Percentiles rank a stretch among this genome's conserved stretches.
Evolutionary conservation across 2,113 vertebrate genomes (phyloP).

Genomic region (Tauraco erythrolophus): DNA sequence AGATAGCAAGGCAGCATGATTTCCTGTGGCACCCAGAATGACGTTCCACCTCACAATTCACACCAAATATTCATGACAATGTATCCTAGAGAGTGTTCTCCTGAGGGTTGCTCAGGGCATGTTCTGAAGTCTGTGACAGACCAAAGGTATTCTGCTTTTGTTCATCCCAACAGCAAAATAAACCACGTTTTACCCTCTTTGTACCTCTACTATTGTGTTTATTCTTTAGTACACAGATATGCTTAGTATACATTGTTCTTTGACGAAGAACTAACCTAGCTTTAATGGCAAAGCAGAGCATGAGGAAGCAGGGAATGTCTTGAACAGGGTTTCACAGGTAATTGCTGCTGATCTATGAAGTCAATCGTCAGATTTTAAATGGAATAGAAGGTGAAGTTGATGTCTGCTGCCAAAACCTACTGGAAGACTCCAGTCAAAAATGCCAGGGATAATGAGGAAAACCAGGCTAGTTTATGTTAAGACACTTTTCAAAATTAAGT

Average conservation of each 20-base stretch:
- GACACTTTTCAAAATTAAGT: not conserved
- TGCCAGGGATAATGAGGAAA: not conserved
- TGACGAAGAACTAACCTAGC: not conserved
- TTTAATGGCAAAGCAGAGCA: not conserved
- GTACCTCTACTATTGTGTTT: not conserved
- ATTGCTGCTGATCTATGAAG: not conserved
- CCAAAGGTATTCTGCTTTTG: not conserved
- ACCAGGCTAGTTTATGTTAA: not conserved
- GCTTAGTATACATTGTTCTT: not conserved
- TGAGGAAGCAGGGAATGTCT: not conserved
- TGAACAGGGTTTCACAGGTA: not conserved
- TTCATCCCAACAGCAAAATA: not conserved
- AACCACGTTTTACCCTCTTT: not conserved
- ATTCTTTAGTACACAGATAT: not conserved
- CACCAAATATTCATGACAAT: not conserved
- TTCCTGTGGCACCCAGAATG: not conserved
- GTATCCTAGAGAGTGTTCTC: not conserved
- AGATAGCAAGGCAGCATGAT: not conserved
- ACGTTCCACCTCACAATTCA: not conserved
- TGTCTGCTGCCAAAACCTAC: not conserved
- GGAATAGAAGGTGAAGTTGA: not conserved
- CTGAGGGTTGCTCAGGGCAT: not conserved
- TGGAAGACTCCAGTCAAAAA: not conserved
- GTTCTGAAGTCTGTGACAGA: not conserved
- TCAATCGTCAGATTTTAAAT: not conserved